Evolutionary conservation across 1,140 invertebrate genomes (phyloP), one percentile per base, ranked within the genome.

Genomic region (Trypoxylus dichotomus): DNA sequence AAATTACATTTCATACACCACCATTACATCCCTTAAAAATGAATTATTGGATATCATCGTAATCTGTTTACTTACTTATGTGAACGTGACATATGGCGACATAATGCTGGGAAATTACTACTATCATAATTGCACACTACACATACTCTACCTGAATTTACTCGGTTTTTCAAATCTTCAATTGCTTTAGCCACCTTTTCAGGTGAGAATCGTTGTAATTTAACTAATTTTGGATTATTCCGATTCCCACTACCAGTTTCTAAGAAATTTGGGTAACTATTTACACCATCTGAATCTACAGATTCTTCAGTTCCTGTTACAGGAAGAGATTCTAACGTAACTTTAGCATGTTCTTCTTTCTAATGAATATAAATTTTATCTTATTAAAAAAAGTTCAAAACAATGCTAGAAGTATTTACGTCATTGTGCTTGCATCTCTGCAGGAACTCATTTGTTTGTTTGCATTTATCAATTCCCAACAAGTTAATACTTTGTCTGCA

Each of bases 1-100:
- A 75, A 10, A 58, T 81, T 80, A 42, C 80, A 81, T 15, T 13
- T 58, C 1, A 63, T 29, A 75, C 80, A 81, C 80, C 80, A 81
- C 54, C 54, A 79, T 81, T 37, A 63, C 24, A 54, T 81, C 80
- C 11, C 79, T 81, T 37, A 24, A 19, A 47, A n/a, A 6, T 2
- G 19, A 19, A 54, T 7, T 37, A 2, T 37, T 8, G 5, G 5
- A 37, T 7, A n/a, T n/a, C n/a, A n/a, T n/a, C n/a, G n/a, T n/a
- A n/a, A n/a, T 8, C 0, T 37, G 5, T 37, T 8, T 60, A 79
- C 60, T 29, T 77, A 79, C 78, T 68, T 77, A 74, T 80, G 79
- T 13, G 77, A 1, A 43, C 68, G 68, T 19, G 74, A 73, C 32
- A 80, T 76, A 75, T 80, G 79, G 1, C 76, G 27, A 29, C 76